Conservation (phyloP, 37 sponge, comb jelly and placozoan genomes). For the Chondrilla cf. caribensis region DNA sequence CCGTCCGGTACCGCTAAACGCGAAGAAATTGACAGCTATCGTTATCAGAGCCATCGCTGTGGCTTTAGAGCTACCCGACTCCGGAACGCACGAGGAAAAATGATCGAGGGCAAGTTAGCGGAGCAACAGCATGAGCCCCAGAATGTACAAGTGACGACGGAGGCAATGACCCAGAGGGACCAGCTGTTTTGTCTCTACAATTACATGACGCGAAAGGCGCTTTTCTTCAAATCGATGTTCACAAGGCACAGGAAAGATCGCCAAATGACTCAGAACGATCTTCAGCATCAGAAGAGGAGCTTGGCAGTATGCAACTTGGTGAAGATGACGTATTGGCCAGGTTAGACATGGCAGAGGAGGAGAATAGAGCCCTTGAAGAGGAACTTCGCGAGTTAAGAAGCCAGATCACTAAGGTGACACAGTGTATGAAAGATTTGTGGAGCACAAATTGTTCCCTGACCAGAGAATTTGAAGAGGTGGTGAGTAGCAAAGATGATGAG, state of each 20-base stretch:
- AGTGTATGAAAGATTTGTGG: neutral
- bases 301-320: no score
- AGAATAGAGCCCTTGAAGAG: neutral
- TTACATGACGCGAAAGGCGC: no score
- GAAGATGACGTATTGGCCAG: neutral
- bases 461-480: neutral
- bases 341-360: neutral
- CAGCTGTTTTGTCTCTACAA: no score
- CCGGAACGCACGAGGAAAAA: conserved; percentile 4
- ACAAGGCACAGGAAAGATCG: no score
- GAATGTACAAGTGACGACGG: neutral
- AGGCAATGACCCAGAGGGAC: neutral
- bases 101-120: conserved; percentile 23
- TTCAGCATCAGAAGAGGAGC: no score
- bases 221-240: no score
- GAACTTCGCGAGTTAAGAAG: neutral
- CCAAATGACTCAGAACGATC: no score
- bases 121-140: neutral
- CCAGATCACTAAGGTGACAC: neutral
- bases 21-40: neutral
- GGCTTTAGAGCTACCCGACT: neutral
- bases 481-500: neutral
- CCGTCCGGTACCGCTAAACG: neutral
- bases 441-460: neutral
- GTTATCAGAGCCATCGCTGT: neutral